A percentile compares a stretch with the other conserved stretches of the same genome.
These are phyloP conservation scores for Atethmia centrago DNA, from an alignment of 2,888 invertebrate species.

Conservation along the genomic window DNA sequence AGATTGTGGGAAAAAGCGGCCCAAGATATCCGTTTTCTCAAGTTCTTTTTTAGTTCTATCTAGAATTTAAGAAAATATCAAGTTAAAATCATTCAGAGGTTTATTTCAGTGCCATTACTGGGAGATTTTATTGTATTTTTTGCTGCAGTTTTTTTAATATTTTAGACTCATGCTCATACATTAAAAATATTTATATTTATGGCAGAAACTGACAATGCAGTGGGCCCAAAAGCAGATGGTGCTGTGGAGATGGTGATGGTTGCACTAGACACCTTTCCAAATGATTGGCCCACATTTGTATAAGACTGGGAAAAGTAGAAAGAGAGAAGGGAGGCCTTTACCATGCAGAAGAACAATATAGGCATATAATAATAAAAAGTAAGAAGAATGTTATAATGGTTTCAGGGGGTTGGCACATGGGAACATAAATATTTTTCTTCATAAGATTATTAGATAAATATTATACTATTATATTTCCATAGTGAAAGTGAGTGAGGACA, in stretches of 20 bases:
- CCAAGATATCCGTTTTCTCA: slow-evolving; percentile 86
- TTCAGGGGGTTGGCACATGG: neutral
- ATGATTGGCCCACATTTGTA: neutral
- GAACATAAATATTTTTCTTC: neutral
- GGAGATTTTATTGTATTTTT: too few relatives aligned
- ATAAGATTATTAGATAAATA: neutral
- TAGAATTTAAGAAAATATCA: slow-evolving; percentile 8
- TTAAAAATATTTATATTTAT: neutral
- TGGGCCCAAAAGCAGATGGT: too few relatives aligned
- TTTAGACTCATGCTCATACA: too few relatives aligned
- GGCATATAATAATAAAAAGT: neutral
- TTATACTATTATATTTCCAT: neutral
- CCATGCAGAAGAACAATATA: neutral
- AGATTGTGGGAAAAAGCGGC: slow-evolving; percentile 91
- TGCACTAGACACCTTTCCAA: neutral
- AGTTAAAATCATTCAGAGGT: neutral
- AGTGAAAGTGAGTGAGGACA: neutral
- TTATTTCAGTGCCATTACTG: neutral
- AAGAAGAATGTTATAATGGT: neutral
- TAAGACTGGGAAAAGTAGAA: neutral
- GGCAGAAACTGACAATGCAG: neutral
- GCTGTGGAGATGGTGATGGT: too few relatives aligned
- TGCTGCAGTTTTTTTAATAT: neutral
- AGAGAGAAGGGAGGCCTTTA: neutral
- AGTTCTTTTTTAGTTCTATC: slow-evolving; percentile 11